Conservation (phyloP, 2,797 vertebrate genomes). For the Myiotriccus ornatus region DNA sequence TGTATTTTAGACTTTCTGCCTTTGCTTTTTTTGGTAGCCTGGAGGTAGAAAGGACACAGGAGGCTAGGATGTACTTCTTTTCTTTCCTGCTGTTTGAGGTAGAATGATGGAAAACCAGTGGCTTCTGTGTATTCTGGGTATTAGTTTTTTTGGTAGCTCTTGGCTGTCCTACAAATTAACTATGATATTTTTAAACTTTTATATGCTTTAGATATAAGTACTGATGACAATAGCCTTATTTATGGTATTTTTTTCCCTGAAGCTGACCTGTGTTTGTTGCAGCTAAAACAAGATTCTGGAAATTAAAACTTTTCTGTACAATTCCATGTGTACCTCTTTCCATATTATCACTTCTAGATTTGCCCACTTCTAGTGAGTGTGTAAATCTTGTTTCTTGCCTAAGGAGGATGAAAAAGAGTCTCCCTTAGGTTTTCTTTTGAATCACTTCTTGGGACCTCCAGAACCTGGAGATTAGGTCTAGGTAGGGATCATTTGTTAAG, state of each 20-base stretch:
- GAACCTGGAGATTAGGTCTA: background rate
- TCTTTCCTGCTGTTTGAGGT: background rate
- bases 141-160: background rate
- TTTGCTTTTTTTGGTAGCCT: background rate
- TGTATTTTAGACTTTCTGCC: background rate
- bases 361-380: background rate
- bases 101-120: background rate
- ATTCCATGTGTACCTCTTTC: background rate
- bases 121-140: background rate
- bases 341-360: rapidly evolving
- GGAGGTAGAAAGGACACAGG: background rate
- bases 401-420: background rate
- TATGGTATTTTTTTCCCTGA: background rate
- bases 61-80: rapidly evolving
- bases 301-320: background rate
- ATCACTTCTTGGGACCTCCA: background rate
- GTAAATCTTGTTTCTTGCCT: background rate
- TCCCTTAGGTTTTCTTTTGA: background rate
- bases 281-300: background rate
- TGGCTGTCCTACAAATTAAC: background rate
- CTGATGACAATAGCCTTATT: background rate
- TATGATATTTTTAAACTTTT: background rate
- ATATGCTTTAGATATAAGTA: background rate
- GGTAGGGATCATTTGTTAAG: background rate
- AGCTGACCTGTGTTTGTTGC: background rate